phyloP scores from a whole-genome alignment of 2,113 vertebrate genomes.

The Cyprinodon tularosa region DNA sequence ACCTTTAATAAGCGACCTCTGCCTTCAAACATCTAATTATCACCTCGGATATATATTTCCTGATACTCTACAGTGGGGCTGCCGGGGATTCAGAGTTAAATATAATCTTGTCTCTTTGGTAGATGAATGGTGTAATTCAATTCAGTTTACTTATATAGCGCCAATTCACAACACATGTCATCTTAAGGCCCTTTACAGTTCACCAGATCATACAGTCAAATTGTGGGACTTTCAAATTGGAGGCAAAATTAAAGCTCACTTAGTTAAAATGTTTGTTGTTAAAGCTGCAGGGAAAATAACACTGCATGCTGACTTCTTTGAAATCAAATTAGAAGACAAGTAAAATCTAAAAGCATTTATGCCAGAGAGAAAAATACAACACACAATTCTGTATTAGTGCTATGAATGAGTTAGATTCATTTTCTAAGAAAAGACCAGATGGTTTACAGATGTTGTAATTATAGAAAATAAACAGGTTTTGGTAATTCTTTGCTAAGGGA shows the following conservation, averaged over 20 bases:
- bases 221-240: not conserved
- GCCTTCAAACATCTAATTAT: constrained; percentile 2
- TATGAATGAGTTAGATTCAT: not conserved
- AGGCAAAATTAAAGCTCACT: not conserved
- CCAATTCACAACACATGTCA: no score
- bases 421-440: no score
- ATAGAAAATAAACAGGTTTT: not conserved
- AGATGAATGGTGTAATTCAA: not conserved
- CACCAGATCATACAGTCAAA: no score
- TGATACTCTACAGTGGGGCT: not conserved
- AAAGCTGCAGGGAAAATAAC: not conserved
- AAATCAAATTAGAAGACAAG: not conserved
- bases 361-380: not conserved
- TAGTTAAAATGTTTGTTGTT: not conserved
- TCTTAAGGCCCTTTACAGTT: no score
- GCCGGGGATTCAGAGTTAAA: constrained; percentile 7
- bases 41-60: not conserved
- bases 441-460: not conserved
- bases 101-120: not conserved
- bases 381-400: not conserved
- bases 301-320: not conserved
- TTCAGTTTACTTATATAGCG: no score
- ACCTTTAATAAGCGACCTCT: not conserved
- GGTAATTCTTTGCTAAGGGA: not conserved
- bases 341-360: not conserved